Evolutionary conservation across 1,140 invertebrate genomes (phyloP).

Genomic region (Portunus trituberculatus): DNA sequence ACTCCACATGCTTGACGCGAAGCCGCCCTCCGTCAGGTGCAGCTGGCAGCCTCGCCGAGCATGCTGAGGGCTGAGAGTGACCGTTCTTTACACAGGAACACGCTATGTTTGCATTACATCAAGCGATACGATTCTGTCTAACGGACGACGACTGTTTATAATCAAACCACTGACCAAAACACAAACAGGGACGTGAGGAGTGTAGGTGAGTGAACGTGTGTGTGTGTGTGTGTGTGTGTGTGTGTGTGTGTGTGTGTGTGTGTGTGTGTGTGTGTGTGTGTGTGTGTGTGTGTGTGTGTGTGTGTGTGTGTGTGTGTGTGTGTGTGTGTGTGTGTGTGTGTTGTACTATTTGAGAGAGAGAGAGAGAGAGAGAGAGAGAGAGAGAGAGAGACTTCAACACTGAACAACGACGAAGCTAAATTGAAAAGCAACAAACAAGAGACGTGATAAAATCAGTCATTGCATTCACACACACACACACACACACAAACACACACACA

Average conservation of each 20-base stretch:
- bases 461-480: neutral
- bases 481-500: neutral
- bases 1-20: neutral
- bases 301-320: slow-evolving; percentile 18
- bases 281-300: neutral
- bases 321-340: neutral
- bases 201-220: neutral
- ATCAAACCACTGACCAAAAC: neutral
- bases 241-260: slow-evolving; percentile 38
- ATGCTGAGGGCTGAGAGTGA: neutral
- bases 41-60: neutral
- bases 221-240: slow-evolving; percentile 43
- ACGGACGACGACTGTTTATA: neutral
- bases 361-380: neutral
- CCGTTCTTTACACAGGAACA: neutral
- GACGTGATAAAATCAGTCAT: neutral
- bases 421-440: neutral
- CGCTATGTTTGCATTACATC: neutral
- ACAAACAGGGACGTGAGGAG: neutral
- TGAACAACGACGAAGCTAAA: neutral
- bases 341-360: neutral
- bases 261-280: slow-evolving; percentile 14
- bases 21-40: neutral
- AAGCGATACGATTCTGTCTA: neutral
- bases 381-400: neutral